Conservation (phyloP, 2,888 invertebrate genomes). For the Patella caerulea region DNA sequence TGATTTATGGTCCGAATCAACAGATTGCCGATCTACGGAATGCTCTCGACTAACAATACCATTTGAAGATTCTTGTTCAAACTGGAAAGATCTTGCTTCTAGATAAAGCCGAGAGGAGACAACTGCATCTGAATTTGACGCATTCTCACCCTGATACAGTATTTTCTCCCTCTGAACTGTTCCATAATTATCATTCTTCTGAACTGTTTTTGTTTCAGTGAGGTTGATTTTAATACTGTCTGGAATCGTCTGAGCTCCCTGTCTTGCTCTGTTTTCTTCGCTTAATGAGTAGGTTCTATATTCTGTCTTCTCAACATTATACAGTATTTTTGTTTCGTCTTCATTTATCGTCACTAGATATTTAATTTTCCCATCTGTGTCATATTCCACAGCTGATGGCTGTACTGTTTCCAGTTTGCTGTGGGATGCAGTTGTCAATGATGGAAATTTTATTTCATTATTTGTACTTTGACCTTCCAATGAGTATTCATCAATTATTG, state of each 20-base stretch:
- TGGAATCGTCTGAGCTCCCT: conserved; percentile 29
- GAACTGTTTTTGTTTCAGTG: conserved; percentile 45
- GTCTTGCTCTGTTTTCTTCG: conserved; percentile 36
- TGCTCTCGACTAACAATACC: conserved; percentile 36
- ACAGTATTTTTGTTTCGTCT: conserved; percentile 55
- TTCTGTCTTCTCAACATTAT: conserved; percentile 61
- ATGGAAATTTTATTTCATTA: conserved; percentile 16
- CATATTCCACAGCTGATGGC: conserved; percentile 1
- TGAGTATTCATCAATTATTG: background rate
- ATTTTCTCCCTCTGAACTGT: conserved; percentile 43
- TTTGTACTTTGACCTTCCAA: conserved; percentile 10
- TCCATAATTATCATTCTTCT: conserved; percentile 45
- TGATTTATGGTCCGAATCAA: conserved; percentile 26
- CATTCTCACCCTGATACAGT: conserved; percentile 32
- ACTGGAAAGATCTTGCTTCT: conserved; percentile 37
- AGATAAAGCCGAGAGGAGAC: conserved; percentile 34
- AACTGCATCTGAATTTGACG: conserved; percentile 20
- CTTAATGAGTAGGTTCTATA: conserved; percentile 51
- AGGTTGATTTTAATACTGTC: conserved; percentile 56
- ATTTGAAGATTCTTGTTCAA: conserved; percentile 35
- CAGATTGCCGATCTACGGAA: conserved; percentile 34
- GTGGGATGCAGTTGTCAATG: background rate
- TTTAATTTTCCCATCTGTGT: conserved; percentile 35
- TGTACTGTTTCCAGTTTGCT: conserved; percentile 7
- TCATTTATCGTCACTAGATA: conserved; percentile 58